A percentile compares a stretch with the other conserved stretches of the same genome.
These are phyloP conservation scores for Sander lucioperca DNA, from an alignment of 2,113 vertebrate species.

Conservation along the genomic window DNA sequence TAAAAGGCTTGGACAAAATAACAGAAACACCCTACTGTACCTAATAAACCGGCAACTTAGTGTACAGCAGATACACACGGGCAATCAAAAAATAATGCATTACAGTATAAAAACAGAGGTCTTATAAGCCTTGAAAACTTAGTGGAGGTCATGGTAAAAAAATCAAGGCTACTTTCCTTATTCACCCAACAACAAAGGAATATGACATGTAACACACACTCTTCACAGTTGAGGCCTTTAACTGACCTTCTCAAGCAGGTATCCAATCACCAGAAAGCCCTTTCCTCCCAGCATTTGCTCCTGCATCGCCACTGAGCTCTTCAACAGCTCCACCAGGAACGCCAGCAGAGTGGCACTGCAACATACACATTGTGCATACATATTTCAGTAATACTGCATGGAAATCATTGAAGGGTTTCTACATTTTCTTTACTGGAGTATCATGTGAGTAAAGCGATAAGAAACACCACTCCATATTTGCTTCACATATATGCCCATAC, in stretches of 20 bases:
- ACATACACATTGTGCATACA: constrained; percentile 30
- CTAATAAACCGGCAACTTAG: background rate
- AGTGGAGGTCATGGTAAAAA: background rate
- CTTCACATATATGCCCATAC: background rate
- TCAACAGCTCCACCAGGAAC: constrained; percentile 97
- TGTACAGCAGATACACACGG: background rate
- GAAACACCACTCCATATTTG: background rate
- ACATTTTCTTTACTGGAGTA: background rate
- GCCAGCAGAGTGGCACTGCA: constrained; percentile 96
- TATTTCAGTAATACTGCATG: background rate
- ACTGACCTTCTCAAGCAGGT: constrained; percentile 97
- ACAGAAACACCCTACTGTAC: background rate
- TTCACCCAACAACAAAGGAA: background rate
- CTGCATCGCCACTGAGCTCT: constrained; percentile 99
- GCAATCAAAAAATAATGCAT: background rate
- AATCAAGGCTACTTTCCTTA: background rate
- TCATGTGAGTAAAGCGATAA: background rate
- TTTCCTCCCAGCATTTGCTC: constrained; percentile 99
- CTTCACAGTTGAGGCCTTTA: background rate
- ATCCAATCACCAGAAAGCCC: constrained; percentile 98
- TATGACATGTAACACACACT: background rate
- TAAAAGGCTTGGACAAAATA: background rate
- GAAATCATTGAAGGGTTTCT: constrained; percentile 10
- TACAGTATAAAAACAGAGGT: background rate
- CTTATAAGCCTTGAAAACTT: background rate